phyloP scores from a whole-genome alignment of 2,888 invertebrate genomes.

The Agonopterix subpropinquella region DNA sequence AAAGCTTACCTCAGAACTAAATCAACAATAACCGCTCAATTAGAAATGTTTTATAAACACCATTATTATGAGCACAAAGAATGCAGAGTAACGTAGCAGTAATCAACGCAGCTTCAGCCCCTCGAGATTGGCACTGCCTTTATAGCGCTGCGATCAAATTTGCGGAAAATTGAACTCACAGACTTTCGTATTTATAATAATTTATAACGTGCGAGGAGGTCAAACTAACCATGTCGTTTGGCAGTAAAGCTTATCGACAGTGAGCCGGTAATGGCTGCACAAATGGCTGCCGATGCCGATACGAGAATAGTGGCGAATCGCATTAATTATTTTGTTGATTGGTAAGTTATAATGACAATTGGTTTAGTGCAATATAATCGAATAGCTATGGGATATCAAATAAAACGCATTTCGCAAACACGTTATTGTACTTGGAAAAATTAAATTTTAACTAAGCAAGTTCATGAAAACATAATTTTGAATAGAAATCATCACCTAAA shows the following conservation, averaged over 20 bases:
- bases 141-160: slow-evolving; percentile 62
- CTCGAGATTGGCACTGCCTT: slow-evolving; percentile 28
- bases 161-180: slow-evolving; percentile 69
- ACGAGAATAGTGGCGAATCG: slow-evolving; percentile 56
- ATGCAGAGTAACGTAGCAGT: slow-evolving; percentile 5
- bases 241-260: slow-evolving; percentile 66
- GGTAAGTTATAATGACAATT: too few species aligned
- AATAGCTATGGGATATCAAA: too few species aligned
- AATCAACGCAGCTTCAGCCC: slow-evolving; percentile 15
- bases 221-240: slow-evolving; percentile 69
- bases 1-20: slow-evolving; percentile 17
- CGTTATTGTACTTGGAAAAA: too few species aligned
- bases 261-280: slow-evolving; percentile 56
- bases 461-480: too few species aligned
- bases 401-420: too few species aligned
- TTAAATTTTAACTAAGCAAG: too few species aligned
- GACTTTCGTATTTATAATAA: slow-evolving; percentile 65
- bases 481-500: too few species aligned
- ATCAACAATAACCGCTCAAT: slow-evolving; percentile 29
- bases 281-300: slow-evolving; percentile 52
- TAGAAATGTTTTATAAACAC: slow-evolving; percentile 33
- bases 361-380: too few species aligned
- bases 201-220: slow-evolving; percentile 63
- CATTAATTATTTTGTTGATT: slow-evolving; percentile 58
- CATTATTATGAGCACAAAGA: slow-evolving; percentile 19